phyloP scores from a whole-genome alignment of 2,888 invertebrate species.

The Conistra vaccinii region DNA sequence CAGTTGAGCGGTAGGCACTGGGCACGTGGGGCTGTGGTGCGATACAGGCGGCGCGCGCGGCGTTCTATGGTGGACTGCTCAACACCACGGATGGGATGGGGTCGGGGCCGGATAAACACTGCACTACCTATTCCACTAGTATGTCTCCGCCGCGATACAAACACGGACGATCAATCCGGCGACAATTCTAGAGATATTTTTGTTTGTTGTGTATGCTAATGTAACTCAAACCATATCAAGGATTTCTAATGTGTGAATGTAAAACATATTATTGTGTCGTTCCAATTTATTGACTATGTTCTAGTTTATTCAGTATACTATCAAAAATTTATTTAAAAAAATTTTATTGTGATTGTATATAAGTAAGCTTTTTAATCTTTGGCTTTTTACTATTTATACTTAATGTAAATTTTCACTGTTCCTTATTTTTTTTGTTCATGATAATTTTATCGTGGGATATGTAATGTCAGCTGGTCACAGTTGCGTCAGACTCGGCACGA shows the following conservation, averaged over 20 bases:
- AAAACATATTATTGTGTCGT: constrained; percentile 6
- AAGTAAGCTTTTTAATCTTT: not conserved
- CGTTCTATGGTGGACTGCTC: constrained; percentile 84
- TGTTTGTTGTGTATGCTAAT: constrained; percentile 35
- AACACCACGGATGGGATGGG: constrained; percentile 81
- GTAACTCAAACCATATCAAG: not conserved
- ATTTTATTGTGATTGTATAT: not conserved
- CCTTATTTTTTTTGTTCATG: not conserved
- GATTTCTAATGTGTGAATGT: constrained; percentile 23
- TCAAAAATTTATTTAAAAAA: no score
- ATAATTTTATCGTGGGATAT: constrained; percentile 29
- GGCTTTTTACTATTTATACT: no score
- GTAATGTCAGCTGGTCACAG: constrained; percentile 45
- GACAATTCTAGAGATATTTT: constrained; percentile 63
- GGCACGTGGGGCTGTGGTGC: constrained; percentile 51
- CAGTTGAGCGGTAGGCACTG: constrained; percentile 48
- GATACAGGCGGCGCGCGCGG: constrained; percentile 80
- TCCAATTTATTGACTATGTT: not conserved
- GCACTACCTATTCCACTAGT: constrained; percentile 77
- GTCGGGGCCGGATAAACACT: constrained; percentile 84
- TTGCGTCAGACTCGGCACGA: constrained; percentile 67
- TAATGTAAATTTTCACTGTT: no score
- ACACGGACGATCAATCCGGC: constrained; percentile 59
- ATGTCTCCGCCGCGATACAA: constrained; percentile 65
- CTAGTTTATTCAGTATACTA: not conserved